phyloP scores from a whole-genome alignment of 1,140 invertebrate species.

The Dryas iulia region DNA sequence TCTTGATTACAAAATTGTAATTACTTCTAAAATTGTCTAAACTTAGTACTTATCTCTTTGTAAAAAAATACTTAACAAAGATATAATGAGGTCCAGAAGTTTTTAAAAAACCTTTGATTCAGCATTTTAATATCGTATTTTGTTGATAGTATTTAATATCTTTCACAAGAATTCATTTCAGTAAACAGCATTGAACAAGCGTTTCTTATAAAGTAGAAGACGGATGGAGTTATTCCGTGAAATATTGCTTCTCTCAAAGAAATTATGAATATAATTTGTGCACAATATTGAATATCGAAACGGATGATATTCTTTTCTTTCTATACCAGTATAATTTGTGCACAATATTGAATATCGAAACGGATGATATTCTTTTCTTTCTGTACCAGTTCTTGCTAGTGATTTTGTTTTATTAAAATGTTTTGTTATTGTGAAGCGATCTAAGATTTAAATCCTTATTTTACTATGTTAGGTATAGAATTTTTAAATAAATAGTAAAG shows the following conservation, averaged over 20 bases:
- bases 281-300: neutral
- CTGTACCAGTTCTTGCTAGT: neutral
- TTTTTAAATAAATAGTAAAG: no score
- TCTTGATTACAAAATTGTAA: no score
- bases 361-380: neutral
- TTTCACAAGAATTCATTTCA: neutral
- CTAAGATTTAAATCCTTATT: no score
- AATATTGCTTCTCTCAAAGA: neutral
- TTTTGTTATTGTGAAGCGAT: no score
- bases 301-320: no score
- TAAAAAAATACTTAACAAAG: neutral
- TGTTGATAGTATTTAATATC: neutral
- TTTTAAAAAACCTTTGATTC: conserved; percentile 1
- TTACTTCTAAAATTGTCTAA: no score
- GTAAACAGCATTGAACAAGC: neutral
- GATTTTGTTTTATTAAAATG: neutral
- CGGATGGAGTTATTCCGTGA: neutral
- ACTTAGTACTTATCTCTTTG: no score
- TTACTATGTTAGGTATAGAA: no score
- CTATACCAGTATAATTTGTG: neutral
- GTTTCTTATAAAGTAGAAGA: neutral
- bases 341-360: neutral
- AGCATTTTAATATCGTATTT: neutral
- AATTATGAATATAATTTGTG: neutral
- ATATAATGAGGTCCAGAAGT: neutral